phyloP scores from a whole-genome alignment of 2,797 vertebrate genomes.

The Megalops cyprinoides region DNA sequence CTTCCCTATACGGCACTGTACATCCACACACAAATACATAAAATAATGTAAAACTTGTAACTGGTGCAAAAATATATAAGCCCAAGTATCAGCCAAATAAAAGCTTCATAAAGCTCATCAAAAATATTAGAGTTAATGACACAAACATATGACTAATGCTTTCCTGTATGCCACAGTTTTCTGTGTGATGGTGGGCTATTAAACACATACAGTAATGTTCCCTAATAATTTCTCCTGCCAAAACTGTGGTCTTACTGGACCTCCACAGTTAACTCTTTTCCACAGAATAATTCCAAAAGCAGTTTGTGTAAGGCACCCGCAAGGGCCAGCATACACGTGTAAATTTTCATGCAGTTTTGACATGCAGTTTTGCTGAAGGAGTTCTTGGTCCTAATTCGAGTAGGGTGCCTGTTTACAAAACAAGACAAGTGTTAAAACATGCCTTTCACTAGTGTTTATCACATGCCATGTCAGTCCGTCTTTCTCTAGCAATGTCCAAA shows the following conservation, averaged over 20 bases:
- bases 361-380: background rate
- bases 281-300: constrained; percentile 9
- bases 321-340: background rate
- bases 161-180: constrained; percentile 20
- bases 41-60: background rate
- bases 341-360: background rate
- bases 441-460: background rate
- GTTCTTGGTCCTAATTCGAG: background rate
- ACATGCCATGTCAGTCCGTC: background rate
- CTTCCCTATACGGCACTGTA: background rate
- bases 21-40: background rate
- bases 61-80: background rate
- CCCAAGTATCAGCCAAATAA: background rate
- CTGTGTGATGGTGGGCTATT: constrained; percentile 29
- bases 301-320: background rate
- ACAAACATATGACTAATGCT: constrained; percentile 33
- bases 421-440: constrained; percentile 12
- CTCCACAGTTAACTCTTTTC: background rate
- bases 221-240: constrained; percentile 38
- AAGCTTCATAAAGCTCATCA: constrained; percentile 17
- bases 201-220: constrained; percentile 16
- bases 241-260: constrained; percentile 31
- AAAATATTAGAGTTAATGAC: constrained; percentile 15
- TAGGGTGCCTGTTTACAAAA: background rate
- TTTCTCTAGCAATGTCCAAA: background rate